phyloP scores from a whole-genome alignment of 2,113 vertebrate species.

The Myotis brandtii region DNA sequence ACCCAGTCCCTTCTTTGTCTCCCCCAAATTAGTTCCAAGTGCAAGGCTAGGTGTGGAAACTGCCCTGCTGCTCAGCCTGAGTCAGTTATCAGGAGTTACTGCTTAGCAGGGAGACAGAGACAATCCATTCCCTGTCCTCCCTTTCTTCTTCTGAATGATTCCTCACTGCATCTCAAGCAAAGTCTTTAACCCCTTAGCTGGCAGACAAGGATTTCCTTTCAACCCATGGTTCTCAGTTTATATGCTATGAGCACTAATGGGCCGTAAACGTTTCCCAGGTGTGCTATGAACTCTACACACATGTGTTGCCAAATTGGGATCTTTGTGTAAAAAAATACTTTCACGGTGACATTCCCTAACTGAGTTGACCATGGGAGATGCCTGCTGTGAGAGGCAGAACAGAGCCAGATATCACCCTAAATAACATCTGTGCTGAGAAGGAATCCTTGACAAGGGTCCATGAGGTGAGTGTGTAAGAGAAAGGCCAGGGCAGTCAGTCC shows the following conservation, averaged over 20 bases:
- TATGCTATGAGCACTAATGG: rapidly evolving
- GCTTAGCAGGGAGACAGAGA: neutral
- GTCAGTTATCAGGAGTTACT: rapidly evolving
- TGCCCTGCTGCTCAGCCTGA: neutral
- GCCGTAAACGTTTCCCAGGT: neutral
- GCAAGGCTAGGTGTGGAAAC: neutral
- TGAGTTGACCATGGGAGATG: neutral
- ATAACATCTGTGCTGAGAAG: neutral
- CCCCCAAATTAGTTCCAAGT: neutral
- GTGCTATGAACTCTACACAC: neutral
- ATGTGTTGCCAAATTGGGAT: neutral
- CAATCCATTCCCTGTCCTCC: neutral
- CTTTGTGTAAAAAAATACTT: neutral
- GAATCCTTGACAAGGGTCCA: neutral
- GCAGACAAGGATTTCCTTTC: neutral
- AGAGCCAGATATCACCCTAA: neutral
- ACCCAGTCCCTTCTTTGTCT: neutral
- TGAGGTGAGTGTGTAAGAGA: neutral
- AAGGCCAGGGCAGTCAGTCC: too few relatives aligned
- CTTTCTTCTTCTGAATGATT: neutral
- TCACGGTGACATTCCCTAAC: neutral
- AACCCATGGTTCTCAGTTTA: rapidly evolving
- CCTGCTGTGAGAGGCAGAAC: neutral
- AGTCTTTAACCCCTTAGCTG: neutral
- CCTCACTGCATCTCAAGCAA: neutral